Evolutionary conservation across 2,113 vertebrate species (phyloP).

Genomic region (Rattus rattus): DNA sequence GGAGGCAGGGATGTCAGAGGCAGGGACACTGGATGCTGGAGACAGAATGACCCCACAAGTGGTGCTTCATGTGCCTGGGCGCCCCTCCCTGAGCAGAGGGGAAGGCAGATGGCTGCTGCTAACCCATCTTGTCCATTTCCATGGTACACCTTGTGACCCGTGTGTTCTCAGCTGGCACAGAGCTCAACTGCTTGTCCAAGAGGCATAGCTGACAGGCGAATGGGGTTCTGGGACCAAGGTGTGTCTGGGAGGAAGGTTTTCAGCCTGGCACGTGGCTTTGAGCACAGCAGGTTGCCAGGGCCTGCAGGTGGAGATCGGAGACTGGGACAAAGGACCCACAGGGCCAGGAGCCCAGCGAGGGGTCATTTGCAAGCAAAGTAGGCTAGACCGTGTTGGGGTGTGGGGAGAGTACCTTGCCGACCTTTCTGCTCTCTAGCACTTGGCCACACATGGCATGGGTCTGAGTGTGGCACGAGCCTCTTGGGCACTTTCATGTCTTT

Average conservation of each 20-base stretch:
- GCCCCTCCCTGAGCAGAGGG: no score
- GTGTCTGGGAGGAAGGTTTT: background rate
- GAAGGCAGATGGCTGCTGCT: rapidly evolving
- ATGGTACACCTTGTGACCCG: rapidly evolving
- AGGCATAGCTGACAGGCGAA: background rate
- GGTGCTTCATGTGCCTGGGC: background rate
- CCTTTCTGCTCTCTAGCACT: background rate
- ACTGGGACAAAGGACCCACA: rapidly evolving
- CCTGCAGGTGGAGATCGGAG: background rate
- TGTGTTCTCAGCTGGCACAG: background rate
- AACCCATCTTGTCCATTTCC: background rate
- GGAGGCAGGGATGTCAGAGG: no score
- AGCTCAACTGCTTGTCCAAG: background rate
- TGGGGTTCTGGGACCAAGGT: background rate
- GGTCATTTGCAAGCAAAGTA: background rate
- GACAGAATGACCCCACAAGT: rapidly evolving
- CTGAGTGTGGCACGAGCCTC: background rate
- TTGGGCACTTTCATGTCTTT: background rate
- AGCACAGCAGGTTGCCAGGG: background rate
- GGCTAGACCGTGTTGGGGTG: background rate
- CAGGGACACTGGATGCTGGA: background rate
- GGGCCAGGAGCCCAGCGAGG: background rate
- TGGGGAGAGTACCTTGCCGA: background rate
- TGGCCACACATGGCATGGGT: no score
- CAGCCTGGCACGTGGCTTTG: background rate